Percentiles rank a stretch among this genome's conserved stretches.
These are phyloP conservation scores for Peromyscus attwateri DNA, from an alignment of 2,797 vertebrate species.

Conservation along the genomic window DNA sequence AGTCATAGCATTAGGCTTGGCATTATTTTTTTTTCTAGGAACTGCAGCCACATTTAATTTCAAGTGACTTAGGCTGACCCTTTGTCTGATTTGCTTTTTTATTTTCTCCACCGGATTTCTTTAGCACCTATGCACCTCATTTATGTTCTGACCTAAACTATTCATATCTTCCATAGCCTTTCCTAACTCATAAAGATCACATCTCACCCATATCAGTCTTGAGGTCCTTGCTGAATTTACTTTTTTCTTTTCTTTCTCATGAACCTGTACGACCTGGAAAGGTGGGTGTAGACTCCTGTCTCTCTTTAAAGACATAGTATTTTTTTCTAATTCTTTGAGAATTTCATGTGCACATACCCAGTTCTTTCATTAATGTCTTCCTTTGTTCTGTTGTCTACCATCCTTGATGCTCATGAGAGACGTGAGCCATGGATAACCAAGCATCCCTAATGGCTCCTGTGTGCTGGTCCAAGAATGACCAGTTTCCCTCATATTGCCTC, in stretches of 20 bases:
- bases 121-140: neutral
- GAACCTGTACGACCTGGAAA: neutral
- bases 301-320: neutral
- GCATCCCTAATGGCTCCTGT: neutral
- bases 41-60: neutral
- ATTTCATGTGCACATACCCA: neutral
- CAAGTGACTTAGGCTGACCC: neutral
- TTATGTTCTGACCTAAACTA: conserved; percentile 5
- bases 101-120: neutral
- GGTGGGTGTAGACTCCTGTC: too few species aligned
- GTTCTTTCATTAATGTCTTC: neutral
- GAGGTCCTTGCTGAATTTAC: neutral
- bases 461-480: neutral
- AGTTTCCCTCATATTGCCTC: neutral
- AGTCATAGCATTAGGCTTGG: neutral
- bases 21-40: neutral
- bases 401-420: neutral
- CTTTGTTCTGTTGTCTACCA: neutral
- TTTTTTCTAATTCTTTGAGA: neutral
- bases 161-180: neutral
- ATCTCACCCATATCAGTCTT: neutral
- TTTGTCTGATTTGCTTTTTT: neutral
- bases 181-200: neutral
- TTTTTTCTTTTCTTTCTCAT: neutral
- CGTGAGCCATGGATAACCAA: neutral